Evolutionary conservation across 2,113 vertebrate species (phyloP).

Genomic region (Cebidichthys violaceus): DNA sequence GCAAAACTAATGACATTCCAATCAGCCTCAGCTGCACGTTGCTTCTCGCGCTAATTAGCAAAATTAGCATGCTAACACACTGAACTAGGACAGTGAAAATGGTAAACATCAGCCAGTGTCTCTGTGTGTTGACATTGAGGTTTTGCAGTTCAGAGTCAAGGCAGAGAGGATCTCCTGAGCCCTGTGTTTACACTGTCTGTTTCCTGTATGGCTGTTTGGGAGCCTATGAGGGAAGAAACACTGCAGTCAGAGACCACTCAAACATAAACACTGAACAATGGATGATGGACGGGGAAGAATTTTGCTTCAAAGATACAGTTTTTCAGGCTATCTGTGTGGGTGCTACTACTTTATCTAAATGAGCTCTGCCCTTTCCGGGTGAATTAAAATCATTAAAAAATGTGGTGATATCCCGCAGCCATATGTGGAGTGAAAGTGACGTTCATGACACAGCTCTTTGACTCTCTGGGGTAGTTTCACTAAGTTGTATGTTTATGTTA

Average conservation of each 20-base stretch:
- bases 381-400: slow-evolving; percentile 56
- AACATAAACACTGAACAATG: slow-evolving; percentile 78
- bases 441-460: slow-evolving; percentile 71
- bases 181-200: slow-evolving; percentile 76
- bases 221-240: slow-evolving; percentile 65
- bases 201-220: slow-evolving; percentile 78
- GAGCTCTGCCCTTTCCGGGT: slow-evolving; percentile 50
- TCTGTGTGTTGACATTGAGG: slow-evolving; percentile 61
- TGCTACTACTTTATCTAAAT: slow-evolving; percentile 47
- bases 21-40: background rate
- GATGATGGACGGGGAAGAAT: slow-evolving; percentile 45
- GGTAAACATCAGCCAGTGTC: slow-evolving; percentile 22
- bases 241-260: slow-evolving; percentile 73
- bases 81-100: background rate
- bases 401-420: slow-evolving; percentile 24
- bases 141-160: slow-evolving; percentile 61
- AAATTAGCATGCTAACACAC: background rate
- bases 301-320: slow-evolving; percentile 38
- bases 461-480: slow-evolving; percentile 78
- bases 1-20: background rate
- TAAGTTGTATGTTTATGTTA: slow-evolving; percentile 82
- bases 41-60: background rate
- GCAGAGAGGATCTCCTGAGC: slow-evolving; percentile 68
- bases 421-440: slow-evolving; percentile 72
- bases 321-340: slow-evolving; percentile 35